A percentile compares a stretch with the other conserved stretches of the same genome.
Conservation (phyloP, 2,113 vertebrate species). For the Lutjanus erythropterus region DNA sequence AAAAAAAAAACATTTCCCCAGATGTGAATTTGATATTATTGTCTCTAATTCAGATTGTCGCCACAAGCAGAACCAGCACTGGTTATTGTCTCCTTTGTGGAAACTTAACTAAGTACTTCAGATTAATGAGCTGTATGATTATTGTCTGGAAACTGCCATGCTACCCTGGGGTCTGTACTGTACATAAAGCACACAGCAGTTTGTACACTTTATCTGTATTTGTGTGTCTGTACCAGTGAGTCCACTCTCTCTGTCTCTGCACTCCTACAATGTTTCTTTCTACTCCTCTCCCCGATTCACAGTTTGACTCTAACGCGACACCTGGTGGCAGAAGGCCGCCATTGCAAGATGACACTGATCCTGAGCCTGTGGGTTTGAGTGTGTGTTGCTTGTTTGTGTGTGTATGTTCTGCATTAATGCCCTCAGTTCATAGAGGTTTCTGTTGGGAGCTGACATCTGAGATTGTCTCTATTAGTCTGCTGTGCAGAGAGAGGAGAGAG, state of each 20-base stretch:
- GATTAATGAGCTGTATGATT: conserved; percentile 6
- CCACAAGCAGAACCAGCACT: background rate
- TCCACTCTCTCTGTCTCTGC: background rate
- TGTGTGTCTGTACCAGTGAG: background rate
- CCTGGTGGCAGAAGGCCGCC: conserved; percentile 24
- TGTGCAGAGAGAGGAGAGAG: background rate
- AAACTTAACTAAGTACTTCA: background rate
- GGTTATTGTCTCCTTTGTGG: background rate
- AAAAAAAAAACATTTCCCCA: too few relatives aligned
- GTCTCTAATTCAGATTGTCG: too few relatives aligned
- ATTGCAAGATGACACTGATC: background rate
- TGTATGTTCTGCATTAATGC: conserved; percentile 3
- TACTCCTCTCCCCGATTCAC: background rate
- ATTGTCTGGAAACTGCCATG: background rate
- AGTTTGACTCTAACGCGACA: conserved; percentile 32
- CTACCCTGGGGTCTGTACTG: background rate
- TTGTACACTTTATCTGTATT: background rate
- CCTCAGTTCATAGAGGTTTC: background rate
- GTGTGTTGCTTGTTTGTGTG: background rate
- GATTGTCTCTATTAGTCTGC: background rate
- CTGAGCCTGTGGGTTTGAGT: background rate
- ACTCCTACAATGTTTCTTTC: background rate
- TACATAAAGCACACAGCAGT: too few relatives aligned
- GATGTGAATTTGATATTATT: too few relatives aligned
- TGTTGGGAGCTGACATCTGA: conserved; percentile 2